Conservation (phyloP, 2,888 invertebrate species). For the Zootermopsis nevadensis region DNA sequence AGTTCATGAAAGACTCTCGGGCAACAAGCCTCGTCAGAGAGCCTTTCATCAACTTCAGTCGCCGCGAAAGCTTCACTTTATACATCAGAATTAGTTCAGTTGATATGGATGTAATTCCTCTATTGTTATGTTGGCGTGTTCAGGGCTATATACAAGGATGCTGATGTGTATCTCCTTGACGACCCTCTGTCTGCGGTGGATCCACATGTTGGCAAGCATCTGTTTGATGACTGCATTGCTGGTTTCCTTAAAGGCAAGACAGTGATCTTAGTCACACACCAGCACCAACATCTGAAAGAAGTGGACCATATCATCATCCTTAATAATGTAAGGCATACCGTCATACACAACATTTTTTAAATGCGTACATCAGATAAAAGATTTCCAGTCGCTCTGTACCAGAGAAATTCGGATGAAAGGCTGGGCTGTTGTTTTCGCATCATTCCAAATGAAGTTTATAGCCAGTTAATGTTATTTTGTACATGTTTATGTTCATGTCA, state of each 20-base stretch:
- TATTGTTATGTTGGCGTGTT: constrained; percentile 53
- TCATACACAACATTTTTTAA: not conserved
- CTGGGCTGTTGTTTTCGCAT: too few relatives aligned
- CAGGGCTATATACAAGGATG: constrained; percentile 84
- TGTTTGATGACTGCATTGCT: constrained; percentile 85
- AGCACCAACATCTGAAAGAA: constrained; percentile 75
- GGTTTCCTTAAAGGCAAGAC: constrained; percentile 76
- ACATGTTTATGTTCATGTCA: too few relatives aligned
- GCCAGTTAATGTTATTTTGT: too few relatives aligned
- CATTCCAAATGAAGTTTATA: too few relatives aligned
- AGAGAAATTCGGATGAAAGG: too few relatives aligned
- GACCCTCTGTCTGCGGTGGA: constrained; percentile 96
- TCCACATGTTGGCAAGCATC: constrained; percentile 87
- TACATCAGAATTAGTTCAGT: too few relatives aligned
- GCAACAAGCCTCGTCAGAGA: too few relatives aligned
- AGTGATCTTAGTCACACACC: constrained; percentile 81
- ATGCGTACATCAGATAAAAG: not conserved
- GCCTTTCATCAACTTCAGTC: too few relatives aligned
- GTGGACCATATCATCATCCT: constrained; percentile 70
- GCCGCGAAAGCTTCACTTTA: too few relatives aligned
- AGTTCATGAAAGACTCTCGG: too few relatives aligned
- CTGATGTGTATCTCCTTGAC: constrained; percentile 88
- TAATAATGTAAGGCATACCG: constrained; percentile 56
- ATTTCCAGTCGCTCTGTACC: not conserved
- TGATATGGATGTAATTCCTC: too few relatives aligned